Evolutionary conservation across 1,140 invertebrate genomes (phyloP).

Genomic region (Sycophila sp.): DNA sequence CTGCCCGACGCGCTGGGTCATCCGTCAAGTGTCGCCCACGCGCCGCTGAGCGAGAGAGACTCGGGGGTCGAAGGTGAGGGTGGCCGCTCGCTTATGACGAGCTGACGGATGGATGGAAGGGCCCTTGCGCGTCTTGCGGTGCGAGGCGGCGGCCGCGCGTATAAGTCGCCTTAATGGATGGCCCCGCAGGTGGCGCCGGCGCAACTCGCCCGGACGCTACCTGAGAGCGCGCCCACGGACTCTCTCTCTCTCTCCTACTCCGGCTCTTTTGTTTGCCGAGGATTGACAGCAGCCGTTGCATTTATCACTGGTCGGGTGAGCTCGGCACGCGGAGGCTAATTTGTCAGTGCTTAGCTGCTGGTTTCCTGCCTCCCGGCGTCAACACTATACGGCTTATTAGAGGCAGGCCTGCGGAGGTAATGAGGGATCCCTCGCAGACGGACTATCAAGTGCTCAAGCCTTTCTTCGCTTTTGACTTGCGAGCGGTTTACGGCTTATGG

Average conservation of each 20-base stretch:
- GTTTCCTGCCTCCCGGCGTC: neutral
- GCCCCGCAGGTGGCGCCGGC: constrained; percentile 13
- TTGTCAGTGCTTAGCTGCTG: constrained; percentile 19
- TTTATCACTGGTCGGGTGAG: constrained; percentile 13
- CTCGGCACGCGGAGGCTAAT: neutral
- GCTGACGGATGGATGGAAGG: constrained; percentile 15
- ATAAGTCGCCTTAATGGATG: constrained; percentile 9
- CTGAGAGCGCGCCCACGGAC: too few relatives aligned
- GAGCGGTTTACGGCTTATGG: too few relatives aligned
- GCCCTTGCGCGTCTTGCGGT: constrained; percentile 4
- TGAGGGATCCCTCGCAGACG: neutral
- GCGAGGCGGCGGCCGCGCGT: too few relatives aligned
- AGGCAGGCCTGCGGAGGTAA: neutral
- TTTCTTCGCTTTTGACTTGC: too few relatives aligned
- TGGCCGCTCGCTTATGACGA: constrained; percentile 1
- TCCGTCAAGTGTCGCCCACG: constrained; percentile 62
- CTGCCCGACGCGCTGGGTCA: constrained; percentile 51
- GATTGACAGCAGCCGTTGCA: constrained; percentile 12
- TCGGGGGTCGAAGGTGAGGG: too few relatives aligned
- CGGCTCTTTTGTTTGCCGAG: constrained; percentile 9
- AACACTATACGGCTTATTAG: neutral
- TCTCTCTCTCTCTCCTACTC: neutral
- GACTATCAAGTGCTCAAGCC: too few relatives aligned
- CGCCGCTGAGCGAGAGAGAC: too few relatives aligned
- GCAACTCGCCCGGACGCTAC: neutral